Percentiles rank a stretch among this genome's conserved stretches.
phyloP scores from a whole-genome alignment of 2,888 invertebrate species.

The Machimus rusticus region DNA sequence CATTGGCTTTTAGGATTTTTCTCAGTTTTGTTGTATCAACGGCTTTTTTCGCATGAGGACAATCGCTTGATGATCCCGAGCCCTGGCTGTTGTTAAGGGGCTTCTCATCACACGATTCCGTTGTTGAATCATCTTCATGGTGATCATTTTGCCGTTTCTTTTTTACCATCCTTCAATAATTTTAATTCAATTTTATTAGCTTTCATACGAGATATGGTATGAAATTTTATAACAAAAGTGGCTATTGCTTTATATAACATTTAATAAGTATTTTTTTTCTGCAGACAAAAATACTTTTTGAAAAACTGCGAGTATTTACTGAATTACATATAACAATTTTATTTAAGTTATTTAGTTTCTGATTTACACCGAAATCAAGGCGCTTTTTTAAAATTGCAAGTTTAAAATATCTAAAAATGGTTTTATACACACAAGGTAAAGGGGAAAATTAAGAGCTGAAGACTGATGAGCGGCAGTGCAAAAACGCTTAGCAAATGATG shows the following conservation, averaged over 20 bases:
- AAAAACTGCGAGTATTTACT: too few species aligned
- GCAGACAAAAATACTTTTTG: too few species aligned
- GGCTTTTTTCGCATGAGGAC: constrained; percentile 75
- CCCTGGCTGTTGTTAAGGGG: constrained; percentile 59
- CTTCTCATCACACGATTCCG: constrained; percentile 77
- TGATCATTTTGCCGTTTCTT: constrained; percentile 77
- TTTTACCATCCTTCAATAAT: constrained; percentile 68
- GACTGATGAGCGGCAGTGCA: too few species aligned
- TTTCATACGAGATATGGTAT: background rate
- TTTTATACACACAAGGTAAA: too few species aligned
- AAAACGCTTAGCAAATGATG: too few species aligned
- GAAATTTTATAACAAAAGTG: background rate
- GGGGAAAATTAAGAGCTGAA: too few species aligned
- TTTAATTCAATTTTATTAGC: background rate
- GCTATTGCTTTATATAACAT: background rate
- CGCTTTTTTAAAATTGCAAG: too few species aligned
- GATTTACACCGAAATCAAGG: too few species aligned
- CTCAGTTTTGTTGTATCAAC: constrained; percentile 71
- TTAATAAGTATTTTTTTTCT: background rate
- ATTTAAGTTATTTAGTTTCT: too few species aligned
- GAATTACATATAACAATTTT: too few species aligned
- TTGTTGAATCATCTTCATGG: constrained; percentile 71
- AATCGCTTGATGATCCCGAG: constrained; percentile 59
- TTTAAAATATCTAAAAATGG: too few species aligned
- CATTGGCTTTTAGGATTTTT: constrained; percentile 66